phyloP scores from a whole-genome alignment of 2,888 invertebrate species.

The Acrobasis suavella region DNA sequence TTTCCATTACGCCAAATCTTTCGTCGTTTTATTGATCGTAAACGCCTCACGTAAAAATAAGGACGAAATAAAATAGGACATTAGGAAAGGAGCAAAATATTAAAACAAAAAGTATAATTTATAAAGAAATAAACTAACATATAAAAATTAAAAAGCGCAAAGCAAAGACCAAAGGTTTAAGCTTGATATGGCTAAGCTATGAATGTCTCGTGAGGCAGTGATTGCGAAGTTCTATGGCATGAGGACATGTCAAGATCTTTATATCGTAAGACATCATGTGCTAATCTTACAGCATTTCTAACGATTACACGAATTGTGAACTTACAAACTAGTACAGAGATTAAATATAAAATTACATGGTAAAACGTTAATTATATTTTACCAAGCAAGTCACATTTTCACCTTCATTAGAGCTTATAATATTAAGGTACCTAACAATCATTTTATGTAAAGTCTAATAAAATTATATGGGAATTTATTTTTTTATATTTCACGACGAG shows the following conservation, averaged over 20 bases:
- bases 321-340: constrained; percentile 34
- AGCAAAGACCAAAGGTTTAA: constrained; percentile 71
- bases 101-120: constrained; percentile 49
- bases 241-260: constrained; percentile 33
- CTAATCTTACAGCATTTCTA: constrained; percentile 37
- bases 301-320: constrained; percentile 32
- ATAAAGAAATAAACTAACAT: constrained; percentile 57
- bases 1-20: constrained; percentile 34
- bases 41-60: constrained; percentile 50
- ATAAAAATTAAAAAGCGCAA: constrained; percentile 73
- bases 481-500: no score
- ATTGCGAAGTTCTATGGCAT: constrained; percentile 71
- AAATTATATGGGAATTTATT: no score
- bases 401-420: not conserved
- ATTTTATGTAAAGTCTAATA: no score
- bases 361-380: not conserved
- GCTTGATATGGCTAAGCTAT: constrained; percentile 77
- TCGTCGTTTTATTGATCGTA: constrained; percentile 38
- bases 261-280: constrained; percentile 27
- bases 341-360: constrained; percentile 23
- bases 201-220: constrained; percentile 82
- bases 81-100: constrained; percentile 59
- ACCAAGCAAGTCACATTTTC: constrained; percentile 17
- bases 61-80: constrained; percentile 51
- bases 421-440: no score